Percentiles rank a stretch among this genome's conserved stretches.
These are phyloP conservation scores for Saxidomus purpurata DNA, from an alignment of 1,140 invertebrate species.

Conservation along the genomic window DNA sequence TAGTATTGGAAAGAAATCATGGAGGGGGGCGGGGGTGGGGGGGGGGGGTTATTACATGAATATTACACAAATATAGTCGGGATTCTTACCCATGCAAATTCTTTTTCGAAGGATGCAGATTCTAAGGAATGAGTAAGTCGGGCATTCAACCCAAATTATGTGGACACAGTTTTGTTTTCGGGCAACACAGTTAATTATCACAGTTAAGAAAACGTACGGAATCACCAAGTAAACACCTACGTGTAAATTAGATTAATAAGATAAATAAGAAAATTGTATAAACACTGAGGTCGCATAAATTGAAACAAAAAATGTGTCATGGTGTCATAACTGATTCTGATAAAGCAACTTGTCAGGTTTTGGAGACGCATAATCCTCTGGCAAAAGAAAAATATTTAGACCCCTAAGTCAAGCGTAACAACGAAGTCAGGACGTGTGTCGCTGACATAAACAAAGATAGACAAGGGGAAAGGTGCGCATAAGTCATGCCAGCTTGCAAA, in stretches of 20 bases:
- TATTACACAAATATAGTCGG: too few species aligned
- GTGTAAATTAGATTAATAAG: background rate
- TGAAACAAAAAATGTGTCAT: constrained; percentile 28
- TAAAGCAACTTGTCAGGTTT: constrained; percentile 23
- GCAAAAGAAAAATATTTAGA: constrained; percentile 15
- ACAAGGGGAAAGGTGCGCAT: constrained; percentile 43
- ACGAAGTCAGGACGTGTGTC: background rate
- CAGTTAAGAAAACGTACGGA: too few species aligned
- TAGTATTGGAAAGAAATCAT: too few species aligned
- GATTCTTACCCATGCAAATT: too few species aligned
- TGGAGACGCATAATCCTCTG: background rate
- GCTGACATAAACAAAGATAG: constrained; percentile 54
- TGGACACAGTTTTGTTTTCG: too few species aligned
- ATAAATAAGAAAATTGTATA: background rate
- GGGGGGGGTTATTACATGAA: too few species aligned
- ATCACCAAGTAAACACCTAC: too few species aligned
- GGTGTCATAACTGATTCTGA: constrained; percentile 1
- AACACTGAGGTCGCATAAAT: constrained; percentile 24
- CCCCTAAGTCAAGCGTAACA: constrained; percentile 3
- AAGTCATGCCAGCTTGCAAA: constrained; percentile 58
- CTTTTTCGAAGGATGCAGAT: too few species aligned
- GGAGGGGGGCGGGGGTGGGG: too few species aligned
- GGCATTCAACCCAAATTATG: too few species aligned
- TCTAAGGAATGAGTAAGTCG: too few species aligned
- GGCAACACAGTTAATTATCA: too few species aligned